Percentiles rank a stretch among this genome's conserved stretches.
phyloP scores from a whole-genome alignment of 2,113 vertebrate species.

The Lontra canadensis region DNA sequence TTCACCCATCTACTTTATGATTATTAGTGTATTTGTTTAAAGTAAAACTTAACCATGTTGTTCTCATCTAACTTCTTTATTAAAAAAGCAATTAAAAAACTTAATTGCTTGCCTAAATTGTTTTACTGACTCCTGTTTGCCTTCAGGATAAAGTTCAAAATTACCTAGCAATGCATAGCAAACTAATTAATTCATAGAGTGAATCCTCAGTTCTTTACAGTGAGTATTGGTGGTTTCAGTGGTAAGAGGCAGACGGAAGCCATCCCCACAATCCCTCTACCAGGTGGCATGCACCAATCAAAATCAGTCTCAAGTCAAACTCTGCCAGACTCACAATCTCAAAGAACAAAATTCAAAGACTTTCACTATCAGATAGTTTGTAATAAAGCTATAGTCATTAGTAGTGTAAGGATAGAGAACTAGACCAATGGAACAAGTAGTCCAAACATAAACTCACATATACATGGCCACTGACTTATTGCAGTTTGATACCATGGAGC shows the following conservation, averaged over 20 bases:
- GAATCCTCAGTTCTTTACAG: neutral
- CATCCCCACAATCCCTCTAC: neutral
- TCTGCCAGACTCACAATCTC: neutral
- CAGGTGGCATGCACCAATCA: neutral
- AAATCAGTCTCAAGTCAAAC: neutral
- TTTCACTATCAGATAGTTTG: neutral
- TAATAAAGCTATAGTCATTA: neutral
- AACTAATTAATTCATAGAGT: slow-evolving; percentile 12
- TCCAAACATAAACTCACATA: neutral
- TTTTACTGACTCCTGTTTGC: neutral
- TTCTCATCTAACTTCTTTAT: neutral
- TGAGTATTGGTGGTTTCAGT: neutral
- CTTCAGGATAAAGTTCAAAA: slow-evolving; percentile 52
- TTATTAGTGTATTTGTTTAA: neutral
- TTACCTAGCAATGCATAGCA: neutral
- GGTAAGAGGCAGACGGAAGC: neutral
- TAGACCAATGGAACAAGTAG: neutral
- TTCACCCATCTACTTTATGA: neutral
- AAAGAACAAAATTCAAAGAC: neutral
- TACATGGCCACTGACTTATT: neutral
- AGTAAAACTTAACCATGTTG: neutral
- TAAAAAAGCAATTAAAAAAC: slow-evolving; percentile 37
- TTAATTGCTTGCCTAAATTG: slow-evolving; percentile 21
- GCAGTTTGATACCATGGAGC: neutral
- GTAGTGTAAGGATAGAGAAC: neutral